A percentile compares a stretch with the other conserved stretches of the same genome.
Evolutionary conservation across 92 coral and sea anemone species (phyloP).

Genomic region (Nematostella vectensis): DNA sequence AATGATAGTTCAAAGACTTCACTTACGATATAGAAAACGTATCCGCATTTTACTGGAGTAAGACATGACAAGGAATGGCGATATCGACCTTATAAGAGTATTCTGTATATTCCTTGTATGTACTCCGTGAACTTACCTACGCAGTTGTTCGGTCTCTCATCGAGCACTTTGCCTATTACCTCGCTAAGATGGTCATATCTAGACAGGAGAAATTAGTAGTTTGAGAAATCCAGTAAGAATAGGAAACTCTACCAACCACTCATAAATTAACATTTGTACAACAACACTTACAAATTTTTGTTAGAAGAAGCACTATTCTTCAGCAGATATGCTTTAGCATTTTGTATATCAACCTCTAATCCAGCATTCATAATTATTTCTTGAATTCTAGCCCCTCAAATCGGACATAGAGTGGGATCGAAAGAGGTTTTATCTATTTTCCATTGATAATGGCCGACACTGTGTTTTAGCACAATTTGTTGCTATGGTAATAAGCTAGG

Average conservation of each 20-base stretch:
- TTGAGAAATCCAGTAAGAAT: not conserved
- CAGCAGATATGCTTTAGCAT: constrained; percentile 60
- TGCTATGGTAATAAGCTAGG: not conserved
- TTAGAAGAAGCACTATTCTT: constrained; percentile 67
- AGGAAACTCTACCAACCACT: not conserved
- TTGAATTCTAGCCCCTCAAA: not conserved
- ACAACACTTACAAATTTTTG: constrained; percentile 73
- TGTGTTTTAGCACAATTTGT: not conserved
- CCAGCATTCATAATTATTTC: not conserved
- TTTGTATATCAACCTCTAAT: constrained; percentile 62
- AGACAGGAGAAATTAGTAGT: constrained; percentile 4
- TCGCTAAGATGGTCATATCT: constrained; percentile 91
- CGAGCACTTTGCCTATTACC: constrained; percentile 73
- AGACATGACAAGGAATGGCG: too few relatives aligned
- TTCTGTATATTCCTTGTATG: too few relatives aligned
- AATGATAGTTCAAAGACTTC: too few relatives aligned
- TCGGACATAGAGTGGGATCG: not conserved
- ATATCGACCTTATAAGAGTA: too few relatives aligned
- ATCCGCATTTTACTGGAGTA: too few relatives aligned
- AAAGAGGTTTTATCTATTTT: not conserved
- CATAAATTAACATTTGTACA: not conserved
- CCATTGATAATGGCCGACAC: constrained; percentile 5
- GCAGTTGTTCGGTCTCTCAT: constrained; percentile 79
- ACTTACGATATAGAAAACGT: too few relatives aligned
- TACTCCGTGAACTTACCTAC: constrained; percentile 86